phyloP scores from a whole-genome alignment of 2,888 invertebrate genomes.

The Erynnis tages region DNA sequence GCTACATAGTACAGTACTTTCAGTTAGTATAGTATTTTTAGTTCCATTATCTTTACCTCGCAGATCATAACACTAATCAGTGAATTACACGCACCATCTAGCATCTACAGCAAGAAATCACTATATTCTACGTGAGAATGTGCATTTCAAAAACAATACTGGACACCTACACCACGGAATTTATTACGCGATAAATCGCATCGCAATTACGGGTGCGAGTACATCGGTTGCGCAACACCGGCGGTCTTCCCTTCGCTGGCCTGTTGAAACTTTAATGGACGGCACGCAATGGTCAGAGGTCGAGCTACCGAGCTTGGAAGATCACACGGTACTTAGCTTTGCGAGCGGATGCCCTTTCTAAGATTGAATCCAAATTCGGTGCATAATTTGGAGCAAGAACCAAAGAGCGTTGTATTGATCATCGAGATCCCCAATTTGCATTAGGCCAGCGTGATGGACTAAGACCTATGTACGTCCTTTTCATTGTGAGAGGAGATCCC shows the following conservation, averaged over 20 bases:
- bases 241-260: slow-evolving; percentile 36
- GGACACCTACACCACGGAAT: slow-evolving; percentile 5
- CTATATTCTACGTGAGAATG: slow-evolving; percentile 13
- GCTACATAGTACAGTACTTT: too few relatives aligned
- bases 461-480: too few relatives aligned
- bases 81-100: slow-evolving; percentile 4
- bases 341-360: neutral
- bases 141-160: slow-evolving; percentile 25
- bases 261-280: slow-evolving; percentile 26
- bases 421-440: too few relatives aligned
- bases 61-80: slow-evolving; percentile 12
- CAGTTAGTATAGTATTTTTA: too few relatives aligned
- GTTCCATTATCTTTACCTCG: too few relatives aligned
- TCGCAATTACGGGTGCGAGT: too few relatives aligned
- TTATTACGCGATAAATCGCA: slow-evolving; percentile 24
- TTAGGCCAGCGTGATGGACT: too few relatives aligned
- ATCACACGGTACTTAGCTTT: slow-evolving; percentile 8
- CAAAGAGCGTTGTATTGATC: too few relatives aligned
- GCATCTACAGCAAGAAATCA: slow-evolving; percentile 2
- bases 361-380: too few relatives aligned
- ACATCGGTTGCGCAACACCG: slow-evolving; percentile 29
- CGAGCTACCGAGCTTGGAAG: slow-evolving; percentile 22
- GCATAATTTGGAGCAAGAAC: too few relatives aligned
- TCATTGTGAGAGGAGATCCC: too few relatives aligned
- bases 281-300: slow-evolving; percentile 35